Conservation (phyloP, 2,113 vertebrate species). For the Mungos mungo region DNA sequence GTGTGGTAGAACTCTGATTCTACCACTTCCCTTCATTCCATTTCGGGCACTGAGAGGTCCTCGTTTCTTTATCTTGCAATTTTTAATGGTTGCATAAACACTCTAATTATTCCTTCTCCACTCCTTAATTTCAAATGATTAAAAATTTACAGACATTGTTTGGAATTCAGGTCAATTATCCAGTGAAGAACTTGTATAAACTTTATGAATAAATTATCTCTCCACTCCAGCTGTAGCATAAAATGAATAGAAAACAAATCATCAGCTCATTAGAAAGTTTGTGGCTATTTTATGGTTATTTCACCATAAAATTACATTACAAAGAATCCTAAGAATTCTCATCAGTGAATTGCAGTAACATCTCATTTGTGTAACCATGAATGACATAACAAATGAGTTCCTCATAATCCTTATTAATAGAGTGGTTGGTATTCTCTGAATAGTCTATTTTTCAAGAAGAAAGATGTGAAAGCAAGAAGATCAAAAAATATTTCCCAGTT, state of each 20-base stretch:
- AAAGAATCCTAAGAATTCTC: slow-evolving; percentile 56
- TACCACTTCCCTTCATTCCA: not conserved
- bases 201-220: slow-evolving; percentile 40
- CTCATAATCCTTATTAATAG: slow-evolving; percentile 35
- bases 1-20: not conserved
- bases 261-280: slow-evolving; percentile 46
- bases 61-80: not conserved
- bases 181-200: not conserved
- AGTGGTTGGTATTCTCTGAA: not conserved
- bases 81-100: not conserved
- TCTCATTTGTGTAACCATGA: slow-evolving; percentile 61
- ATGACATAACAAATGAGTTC: slow-evolving; percentile 5
- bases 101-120: slow-evolving; percentile 41
- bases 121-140: slow-evolving; percentile 44
- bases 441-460: slow-evolving; percentile 41
- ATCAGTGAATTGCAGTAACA: not conserved
- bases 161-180: slow-evolving; percentile 47
- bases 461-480: slow-evolving; percentile 5
- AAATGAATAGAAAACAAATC: slow-evolving; percentile 55
- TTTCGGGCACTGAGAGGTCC: not conserved
- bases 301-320: slow-evolving; percentile 47
- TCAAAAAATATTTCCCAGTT: not conserved
- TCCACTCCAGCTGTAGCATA: slow-evolving; percentile 12
- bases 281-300: slow-evolving; percentile 37
- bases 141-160: slow-evolving; percentile 34